Conservation (phyloP, 2,888 invertebrate genomes). For the Synanthedon vespiformis region DNA sequence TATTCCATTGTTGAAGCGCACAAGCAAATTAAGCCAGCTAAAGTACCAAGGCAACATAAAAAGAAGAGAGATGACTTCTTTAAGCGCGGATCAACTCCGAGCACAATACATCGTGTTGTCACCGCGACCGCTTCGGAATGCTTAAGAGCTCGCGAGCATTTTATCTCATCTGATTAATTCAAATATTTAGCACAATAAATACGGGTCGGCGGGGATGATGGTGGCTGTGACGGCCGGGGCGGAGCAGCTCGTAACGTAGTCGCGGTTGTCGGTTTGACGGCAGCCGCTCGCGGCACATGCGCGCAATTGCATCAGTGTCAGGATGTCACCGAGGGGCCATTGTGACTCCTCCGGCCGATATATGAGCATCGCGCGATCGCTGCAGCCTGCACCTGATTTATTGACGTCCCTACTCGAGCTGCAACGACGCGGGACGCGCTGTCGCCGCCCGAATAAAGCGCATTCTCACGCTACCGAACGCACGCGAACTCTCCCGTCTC, state of each 20-base stretch:
- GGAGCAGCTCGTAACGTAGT: constrained; percentile 23
- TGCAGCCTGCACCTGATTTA: constrained; percentile 56
- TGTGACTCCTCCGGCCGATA: constrained; percentile 53
- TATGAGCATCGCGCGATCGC: constrained; percentile 39
- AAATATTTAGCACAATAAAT: constrained; percentile 70
- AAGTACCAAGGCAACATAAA: constrained; percentile 17
- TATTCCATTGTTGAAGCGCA: background rate
- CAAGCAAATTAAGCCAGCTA: constrained; percentile 9
- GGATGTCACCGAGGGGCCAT: constrained; percentile 51
- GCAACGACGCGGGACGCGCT: constrained; percentile 34
- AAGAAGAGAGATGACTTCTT: constrained; percentile 40
- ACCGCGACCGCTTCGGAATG: constrained; percentile 65
- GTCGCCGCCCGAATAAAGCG: constrained; percentile 62
- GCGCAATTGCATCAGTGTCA: constrained; percentile 63
- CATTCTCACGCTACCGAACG: constrained; percentile 70
- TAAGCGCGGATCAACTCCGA: constrained; percentile 46
- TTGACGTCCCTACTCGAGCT: constrained; percentile 46
- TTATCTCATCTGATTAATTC: constrained; percentile 70
- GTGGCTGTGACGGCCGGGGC: constrained; percentile 21
- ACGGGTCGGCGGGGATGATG: constrained; percentile 20
- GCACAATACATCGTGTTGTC: constrained; percentile 68
- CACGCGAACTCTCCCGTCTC: constrained; percentile 63
- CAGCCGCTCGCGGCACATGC: constrained; percentile 30
- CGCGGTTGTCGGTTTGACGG: constrained; percentile 28
- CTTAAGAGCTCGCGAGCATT: constrained; percentile 59